Conservation (phyloP, 2,113 vertebrate genomes). For the Tenrec ecaudatus region DNA sequence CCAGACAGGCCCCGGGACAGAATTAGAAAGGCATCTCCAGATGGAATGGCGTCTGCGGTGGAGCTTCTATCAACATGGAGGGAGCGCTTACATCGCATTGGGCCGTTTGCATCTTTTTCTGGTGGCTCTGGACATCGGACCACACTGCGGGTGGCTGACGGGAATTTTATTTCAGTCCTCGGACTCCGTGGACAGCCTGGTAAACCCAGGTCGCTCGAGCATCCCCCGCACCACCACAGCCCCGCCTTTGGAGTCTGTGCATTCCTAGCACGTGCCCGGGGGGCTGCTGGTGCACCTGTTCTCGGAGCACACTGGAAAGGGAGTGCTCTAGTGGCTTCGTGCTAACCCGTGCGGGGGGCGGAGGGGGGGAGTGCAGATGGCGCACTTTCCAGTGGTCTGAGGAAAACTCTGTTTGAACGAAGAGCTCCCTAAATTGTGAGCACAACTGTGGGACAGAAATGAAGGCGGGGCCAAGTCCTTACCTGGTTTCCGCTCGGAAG, state of each 20-base stretch:
- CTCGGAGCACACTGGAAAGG: no score
- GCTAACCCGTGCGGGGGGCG: not conserved
- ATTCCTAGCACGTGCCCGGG: not conserved
- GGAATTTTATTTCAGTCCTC: not conserved
- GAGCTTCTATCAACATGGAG: rapidly evolving
- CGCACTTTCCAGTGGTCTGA: not conserved
- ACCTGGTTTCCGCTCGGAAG: slow-evolving; percentile 37
- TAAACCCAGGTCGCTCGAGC: not conserved
- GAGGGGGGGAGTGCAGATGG: not conserved
- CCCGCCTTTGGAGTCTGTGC: no score
- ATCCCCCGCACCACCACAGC: no score
- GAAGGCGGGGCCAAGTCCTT: not conserved
- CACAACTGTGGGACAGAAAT: not conserved
- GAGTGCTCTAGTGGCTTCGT: no score
- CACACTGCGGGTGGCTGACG: not conserved
- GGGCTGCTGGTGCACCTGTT: not conserved
- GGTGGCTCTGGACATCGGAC: not conserved
- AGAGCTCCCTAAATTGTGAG: not conserved
- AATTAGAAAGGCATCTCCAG: not conserved
- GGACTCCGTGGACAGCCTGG: no score
- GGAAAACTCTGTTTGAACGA: not conserved
- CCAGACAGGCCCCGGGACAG: not conserved
- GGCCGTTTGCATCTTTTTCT: not conserved
- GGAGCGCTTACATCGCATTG: not conserved
- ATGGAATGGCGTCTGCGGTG: rapidly evolving